Conservation (phyloP, 2,113 vertebrate species). For the Sapayoa aenigma region DNA sequence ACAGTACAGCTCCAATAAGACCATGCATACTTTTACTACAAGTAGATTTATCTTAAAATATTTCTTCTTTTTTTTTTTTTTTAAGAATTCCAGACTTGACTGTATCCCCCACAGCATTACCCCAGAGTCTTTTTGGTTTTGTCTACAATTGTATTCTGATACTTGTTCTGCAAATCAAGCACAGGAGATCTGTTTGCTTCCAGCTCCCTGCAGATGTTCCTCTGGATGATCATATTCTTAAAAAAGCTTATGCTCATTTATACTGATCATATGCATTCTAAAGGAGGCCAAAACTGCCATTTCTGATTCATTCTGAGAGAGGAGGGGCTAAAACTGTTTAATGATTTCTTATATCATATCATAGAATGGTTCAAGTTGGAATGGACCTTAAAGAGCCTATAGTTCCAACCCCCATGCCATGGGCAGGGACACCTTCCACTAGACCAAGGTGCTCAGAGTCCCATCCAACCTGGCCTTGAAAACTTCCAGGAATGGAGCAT, state of each 20-base stretch:
- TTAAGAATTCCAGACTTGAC: not conserved
- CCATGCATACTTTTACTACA: not conserved
- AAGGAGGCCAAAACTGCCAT: not conserved
- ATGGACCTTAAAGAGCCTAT: not conserved
- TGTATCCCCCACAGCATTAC: not conserved
- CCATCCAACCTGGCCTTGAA: not conserved
- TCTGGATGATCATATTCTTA: not conserved
- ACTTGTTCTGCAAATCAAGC: not conserved
- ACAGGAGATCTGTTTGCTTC: not conserved
- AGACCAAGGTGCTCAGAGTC: not conserved
- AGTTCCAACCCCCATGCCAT: not conserved
- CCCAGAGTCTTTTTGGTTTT: not conserved
- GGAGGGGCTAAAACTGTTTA: not conserved
- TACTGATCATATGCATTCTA: not conserved
- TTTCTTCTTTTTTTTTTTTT: not conserved
- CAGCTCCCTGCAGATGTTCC: not conserved
- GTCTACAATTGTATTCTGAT: not conserved
- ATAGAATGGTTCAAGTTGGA: not conserved
- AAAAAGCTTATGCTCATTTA: slow-evolving; percentile 37
- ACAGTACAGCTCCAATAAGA: not conserved
- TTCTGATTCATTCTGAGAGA: not conserved
- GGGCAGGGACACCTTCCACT: not conserved
- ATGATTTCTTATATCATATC: not conserved
- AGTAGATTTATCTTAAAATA: not conserved
- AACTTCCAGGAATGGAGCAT: not conserved